Evolutionary conservation across 2,113 vertebrate species (phyloP), one percentile per base, ranked within the genome.

Genomic region (Girardinichthys multiradiatus): DNA sequence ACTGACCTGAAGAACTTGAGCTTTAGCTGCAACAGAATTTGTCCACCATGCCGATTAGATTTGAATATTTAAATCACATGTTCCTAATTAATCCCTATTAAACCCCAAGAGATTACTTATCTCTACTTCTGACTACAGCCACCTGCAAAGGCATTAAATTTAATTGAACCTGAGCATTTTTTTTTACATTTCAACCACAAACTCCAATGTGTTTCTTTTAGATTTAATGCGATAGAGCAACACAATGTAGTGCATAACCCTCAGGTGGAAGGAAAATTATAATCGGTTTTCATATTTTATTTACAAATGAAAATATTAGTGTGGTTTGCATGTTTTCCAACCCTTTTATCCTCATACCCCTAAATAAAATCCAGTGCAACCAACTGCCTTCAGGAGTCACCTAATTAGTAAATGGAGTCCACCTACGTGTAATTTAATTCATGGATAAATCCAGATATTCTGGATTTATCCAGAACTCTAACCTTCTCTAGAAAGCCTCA

Each of bases 1-100:
- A 71, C 70, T 21, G 17, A 82, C 59, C 54, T 45, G 68, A 82
- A 74, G 63, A 79, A 73, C 67, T 28, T 45, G 4, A 8, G 51
- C 62, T 68, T 48, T 65, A 51, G 68, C 54, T 57, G 39, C 68
- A 62, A 77, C 8, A 37, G 57, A 68, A 68, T 66, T 29, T 79
- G 39, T 63, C 37, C 0, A 45, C 81, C 39, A 76, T 61, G 72
- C 60, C 76, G 74, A 77, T 74, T 62, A 4, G 54, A 62, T 27
- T 57, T 9, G 2, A 21, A 57, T 70, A 48, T 79, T 79, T 15
- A 80, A 76, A 71, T 63, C 26, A 65, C 72, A 71, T 63, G 35
- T 57, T 70, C 74, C 76, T 81, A 76, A 84, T 76, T 86, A 82
- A 89, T 77, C 80, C 75, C 37, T 61, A 35, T 35, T 63, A 77